Base-by-base conservation (phyloP, 2,888 invertebrate species). In the Hermaeophaga mercurialis region DNA sequence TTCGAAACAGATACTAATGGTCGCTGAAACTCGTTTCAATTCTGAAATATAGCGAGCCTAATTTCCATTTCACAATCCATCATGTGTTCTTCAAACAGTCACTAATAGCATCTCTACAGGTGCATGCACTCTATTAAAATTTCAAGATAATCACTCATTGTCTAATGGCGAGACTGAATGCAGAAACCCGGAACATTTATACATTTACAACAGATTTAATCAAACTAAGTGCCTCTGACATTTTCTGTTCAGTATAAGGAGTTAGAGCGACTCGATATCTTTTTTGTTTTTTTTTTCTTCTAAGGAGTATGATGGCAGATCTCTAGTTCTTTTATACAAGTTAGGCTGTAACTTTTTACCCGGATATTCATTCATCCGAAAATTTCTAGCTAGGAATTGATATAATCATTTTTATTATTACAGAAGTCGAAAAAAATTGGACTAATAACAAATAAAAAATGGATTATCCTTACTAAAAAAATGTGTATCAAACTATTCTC, bases 71-170 rank as follows among this genome's bases (percentile, higher is more conserved):
- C 8, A 48, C 38, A 38, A 38, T 38, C 24, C 48, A 48, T 48
- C 48, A 48, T 48, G 48, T 11, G n/a, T 12, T 26, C 26, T 48
- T 38, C 43, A 22, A 54, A 33, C 22, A 54, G 48, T n/a, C 28
- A 45, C 47, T 41, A 38, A 54, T 54, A 54, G 54, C 52, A 53
- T 54, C 48, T 49, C 36, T 58, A 46, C 57, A 59, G 59, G 54
- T 61, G 59, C 59, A 62, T 61, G 61, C 57, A 62, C 55, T 60
- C 46, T 62, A 56, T 58, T 58, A 54, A 52, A 56, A 54, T 57
- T 55, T 47, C 56, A 52, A 52, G 52, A 58, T 65, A 63, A 62
- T 61, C 57, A 52, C 50, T 58, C 61, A 63, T 63, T 65, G 63
- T 64, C 56, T 43, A 43, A 43, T 47, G 47, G 50, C 19, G 48